A percentile compares a stretch with the other conserved stretches of the same genome.
phyloP scores from a whole-genome alignment of 2,113 vertebrate genomes.

The Prunella himalayana region DNA sequence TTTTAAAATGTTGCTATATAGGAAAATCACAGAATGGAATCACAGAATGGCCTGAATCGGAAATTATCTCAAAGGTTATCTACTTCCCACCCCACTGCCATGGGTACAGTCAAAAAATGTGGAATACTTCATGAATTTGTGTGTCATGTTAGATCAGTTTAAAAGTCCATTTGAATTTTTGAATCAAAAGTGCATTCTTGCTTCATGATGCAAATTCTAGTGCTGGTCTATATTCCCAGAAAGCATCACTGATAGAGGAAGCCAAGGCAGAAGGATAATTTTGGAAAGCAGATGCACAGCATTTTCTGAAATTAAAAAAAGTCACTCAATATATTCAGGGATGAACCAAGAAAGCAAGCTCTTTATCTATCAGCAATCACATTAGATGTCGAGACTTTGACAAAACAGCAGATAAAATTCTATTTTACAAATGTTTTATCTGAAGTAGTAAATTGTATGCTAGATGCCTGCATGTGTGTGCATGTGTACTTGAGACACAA shows the following conservation, averaged over 20 bases:
- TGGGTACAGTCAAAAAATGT: not conserved
- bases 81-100: not conserved
- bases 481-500: not conserved
- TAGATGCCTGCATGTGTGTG: not conserved
- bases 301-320: not conserved
- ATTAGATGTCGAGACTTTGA: not conserved
- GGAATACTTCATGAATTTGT: fast-evolving
- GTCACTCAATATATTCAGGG: not conserved
- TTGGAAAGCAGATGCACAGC: not conserved
- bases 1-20: not conserved
- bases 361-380: not conserved
- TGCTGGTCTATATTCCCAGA: not conserved
- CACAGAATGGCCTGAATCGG: not conserved
- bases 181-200: not conserved
- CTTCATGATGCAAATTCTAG: not conserved
- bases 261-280: not conserved
- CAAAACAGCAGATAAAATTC: not conserved
- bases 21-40: not conserved
- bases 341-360: not conserved
- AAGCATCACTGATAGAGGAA: not conserved
- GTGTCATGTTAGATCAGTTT: not conserved
- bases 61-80: not conserved
- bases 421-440: not conserved
- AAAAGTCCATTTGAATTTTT: not conserved
- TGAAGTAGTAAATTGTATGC: not conserved